phyloP scores from a whole-genome alignment of 2,797 vertebrate genomes.

The Morus bassanus region DNA sequence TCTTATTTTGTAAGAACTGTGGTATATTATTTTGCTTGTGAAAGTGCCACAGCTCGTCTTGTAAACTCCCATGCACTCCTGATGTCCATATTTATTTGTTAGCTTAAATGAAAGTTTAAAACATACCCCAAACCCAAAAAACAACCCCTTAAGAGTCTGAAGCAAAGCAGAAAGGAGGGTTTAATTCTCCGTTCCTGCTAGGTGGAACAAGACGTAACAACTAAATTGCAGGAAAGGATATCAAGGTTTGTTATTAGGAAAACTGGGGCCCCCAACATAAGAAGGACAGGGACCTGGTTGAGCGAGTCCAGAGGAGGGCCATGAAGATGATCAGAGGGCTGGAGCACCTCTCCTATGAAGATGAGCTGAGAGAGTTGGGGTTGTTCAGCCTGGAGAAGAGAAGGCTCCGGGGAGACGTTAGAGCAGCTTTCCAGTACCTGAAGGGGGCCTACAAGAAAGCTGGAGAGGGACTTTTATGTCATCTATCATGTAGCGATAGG shows the following conservation, averaged over 20 bases:
- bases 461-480: too few relatives aligned
- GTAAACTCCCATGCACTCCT: neutral
- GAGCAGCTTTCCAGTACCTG: too few relatives aligned
- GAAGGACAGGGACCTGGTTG: too few relatives aligned
- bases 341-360: too few relatives aligned
- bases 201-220: neutral
- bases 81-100: neutral
- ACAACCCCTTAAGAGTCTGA: neutral
- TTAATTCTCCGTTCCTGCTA: neutral
- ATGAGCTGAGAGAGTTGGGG: too few relatives aligned
- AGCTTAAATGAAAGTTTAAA: neutral
- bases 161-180: neutral
- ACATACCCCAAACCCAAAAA: accelerated
- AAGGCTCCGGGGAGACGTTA: too few relatives aligned
- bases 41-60: neutral
- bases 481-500: too few relatives aligned
- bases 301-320: too few relatives aligned
- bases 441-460: too few relatives aligned
- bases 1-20: neutral
- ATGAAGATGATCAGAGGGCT: too few relatives aligned
- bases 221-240: neutral
- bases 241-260: neutral
- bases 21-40: neutral
- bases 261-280: neutral
- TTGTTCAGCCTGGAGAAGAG: too few relatives aligned